Conservation (phyloP, 2,797 vertebrate species). For the Esox lucius region DNA sequence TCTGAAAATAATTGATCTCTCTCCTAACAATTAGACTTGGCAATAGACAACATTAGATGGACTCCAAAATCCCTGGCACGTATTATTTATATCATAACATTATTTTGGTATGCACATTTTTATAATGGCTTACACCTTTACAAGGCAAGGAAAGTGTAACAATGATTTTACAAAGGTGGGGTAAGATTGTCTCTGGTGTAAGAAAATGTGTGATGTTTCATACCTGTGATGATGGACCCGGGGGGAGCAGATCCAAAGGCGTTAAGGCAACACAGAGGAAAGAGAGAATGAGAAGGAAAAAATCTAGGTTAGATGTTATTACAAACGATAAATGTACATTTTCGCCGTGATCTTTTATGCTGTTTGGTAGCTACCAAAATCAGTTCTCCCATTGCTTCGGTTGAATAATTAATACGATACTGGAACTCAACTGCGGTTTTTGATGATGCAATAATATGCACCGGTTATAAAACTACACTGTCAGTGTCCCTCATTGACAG, state of each 20-base stretch:
- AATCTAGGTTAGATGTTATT: background rate
- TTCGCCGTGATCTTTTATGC: background rate
- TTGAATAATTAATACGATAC: slow-evolving; percentile 16
- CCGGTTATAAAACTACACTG: slow-evolving; percentile 1
- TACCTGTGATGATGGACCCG: slow-evolving; percentile 9
- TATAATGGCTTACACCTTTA: background rate
- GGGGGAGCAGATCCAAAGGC: background rate
- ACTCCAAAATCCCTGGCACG: background rate
- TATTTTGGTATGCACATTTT: background rate
- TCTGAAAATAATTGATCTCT: background rate
- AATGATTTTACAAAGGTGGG: background rate
- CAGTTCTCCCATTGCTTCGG: background rate
- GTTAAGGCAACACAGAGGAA: background rate
- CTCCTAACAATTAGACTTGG: background rate
- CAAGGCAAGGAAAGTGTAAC: background rate
- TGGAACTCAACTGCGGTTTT: slow-evolving; percentile 17
- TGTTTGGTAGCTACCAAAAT: background rate
- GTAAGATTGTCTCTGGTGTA: background rate
- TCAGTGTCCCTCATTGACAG: slow-evolving; percentile 1
- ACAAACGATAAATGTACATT: background rate
- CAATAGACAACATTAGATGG: background rate
- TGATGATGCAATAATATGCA: background rate
- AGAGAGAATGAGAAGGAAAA: background rate
- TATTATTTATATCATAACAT: too few species aligned
- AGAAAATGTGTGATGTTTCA: slow-evolving; percentile 1